Conservation (phyloP, 1,140 invertebrate genomes). For the Drosophila carrolli region DNA sequence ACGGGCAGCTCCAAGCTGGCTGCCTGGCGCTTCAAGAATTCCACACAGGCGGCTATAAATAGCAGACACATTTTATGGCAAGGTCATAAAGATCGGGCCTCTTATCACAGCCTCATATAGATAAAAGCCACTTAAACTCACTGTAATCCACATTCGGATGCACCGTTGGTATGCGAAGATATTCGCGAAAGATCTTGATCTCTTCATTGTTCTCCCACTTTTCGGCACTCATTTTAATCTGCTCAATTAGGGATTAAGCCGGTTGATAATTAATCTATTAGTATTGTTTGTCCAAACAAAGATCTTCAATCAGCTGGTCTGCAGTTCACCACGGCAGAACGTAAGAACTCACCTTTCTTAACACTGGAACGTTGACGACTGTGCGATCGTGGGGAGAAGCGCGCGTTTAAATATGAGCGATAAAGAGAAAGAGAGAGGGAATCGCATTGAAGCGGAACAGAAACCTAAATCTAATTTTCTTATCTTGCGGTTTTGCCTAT, state of each 20-base stretch:
- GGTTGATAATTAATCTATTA: slow-evolving; percentile 2
- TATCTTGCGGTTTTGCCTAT: slow-evolving; percentile 40
- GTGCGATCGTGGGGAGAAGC: slow-evolving; percentile 8
- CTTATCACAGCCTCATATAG: slow-evolving; percentile 7
- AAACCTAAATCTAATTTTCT: slow-evolving; percentile 19
- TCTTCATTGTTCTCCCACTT: slow-evolving; percentile 87
- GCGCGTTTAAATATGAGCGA: slow-evolving; percentile 61
- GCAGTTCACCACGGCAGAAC: slow-evolving; percentile 8
- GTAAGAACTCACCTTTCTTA: slow-evolving; percentile 44
- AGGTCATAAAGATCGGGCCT: slow-evolving; percentile 12
- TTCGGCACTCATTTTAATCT: slow-evolving; percentile 42
- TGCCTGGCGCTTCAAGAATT: slow-evolving; percentile 89
- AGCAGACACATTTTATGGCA: slow-evolving; percentile 87
- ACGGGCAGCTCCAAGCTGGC: slow-evolving; percentile 87
- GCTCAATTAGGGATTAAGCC: slow-evolving; percentile 6
- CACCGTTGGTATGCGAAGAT: slow-evolving; percentile 92
- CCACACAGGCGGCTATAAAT: slow-evolving; percentile 86
- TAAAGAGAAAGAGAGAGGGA: slow-evolving; percentile 6
- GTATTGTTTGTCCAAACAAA: slow-evolving; percentile 26
- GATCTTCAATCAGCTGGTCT: slow-evolving; percentile 38
- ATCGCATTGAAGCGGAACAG: neutral
- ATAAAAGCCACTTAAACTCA: slow-evolving; percentile 84
- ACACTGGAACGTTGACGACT: slow-evolving; percentile 60
- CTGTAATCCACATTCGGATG: slow-evolving; percentile 94
- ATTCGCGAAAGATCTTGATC: slow-evolving; percentile 92